Base-by-base conservation (phyloP, 2,797 vertebrate genomes). In the Crocidura indochinensis region DNA sequence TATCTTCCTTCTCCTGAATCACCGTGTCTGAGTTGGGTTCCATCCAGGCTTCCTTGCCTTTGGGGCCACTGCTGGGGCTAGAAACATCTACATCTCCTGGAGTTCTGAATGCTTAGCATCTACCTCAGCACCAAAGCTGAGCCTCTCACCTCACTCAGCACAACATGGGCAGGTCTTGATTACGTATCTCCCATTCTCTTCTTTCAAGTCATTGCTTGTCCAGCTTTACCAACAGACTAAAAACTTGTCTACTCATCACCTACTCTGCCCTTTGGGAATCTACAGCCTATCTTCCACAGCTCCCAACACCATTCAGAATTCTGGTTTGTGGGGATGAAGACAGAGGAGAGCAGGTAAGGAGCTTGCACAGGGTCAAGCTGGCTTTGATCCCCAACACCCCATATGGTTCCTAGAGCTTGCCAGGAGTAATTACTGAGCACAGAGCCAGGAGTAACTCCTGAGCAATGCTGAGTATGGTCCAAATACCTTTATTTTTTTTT, bases 191-290 rank as follows among this genome's bases (percentile, higher is more conserved):
- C 27, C 24, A 9, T 10, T 72, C 51, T 71, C 47, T 78, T 71
- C 77, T 53, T 68, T 92, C 77, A 79, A 90, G 65, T 86, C 76
- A 49, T 7, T 84, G 53, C 76, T 94, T 90, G 75, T 47, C 8
- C 1, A 56, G 56, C 44, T 84, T 46, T 68, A n/a, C 74, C 53
- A 68, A 29, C 19, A 85, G 62, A 89, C 46, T 31, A 24, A 73
- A 84, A 85, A 31, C n/a, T 0, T 38, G 27, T 82, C 62, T 76
- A n/a, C 31, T 88, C 10, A 24, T 60, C 65, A 85, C 80, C 82
- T 64, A 31, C 49, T 88, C 76, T 62, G 69, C 47, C 56, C 38
- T 92, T 60, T 38, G 24, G 69, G 69, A 71, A 74, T 56, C n/a
- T 38, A 78, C 26, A 56, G 1, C 26, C 20, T 51, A 22, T 67